A percentile compares a stretch with the other conserved stretches of the same genome.
These are phyloP conservation scores for Xenops minutus DNA, from an alignment of 2,797 vertebrate genomes.

Conservation along the genomic window DNA sequence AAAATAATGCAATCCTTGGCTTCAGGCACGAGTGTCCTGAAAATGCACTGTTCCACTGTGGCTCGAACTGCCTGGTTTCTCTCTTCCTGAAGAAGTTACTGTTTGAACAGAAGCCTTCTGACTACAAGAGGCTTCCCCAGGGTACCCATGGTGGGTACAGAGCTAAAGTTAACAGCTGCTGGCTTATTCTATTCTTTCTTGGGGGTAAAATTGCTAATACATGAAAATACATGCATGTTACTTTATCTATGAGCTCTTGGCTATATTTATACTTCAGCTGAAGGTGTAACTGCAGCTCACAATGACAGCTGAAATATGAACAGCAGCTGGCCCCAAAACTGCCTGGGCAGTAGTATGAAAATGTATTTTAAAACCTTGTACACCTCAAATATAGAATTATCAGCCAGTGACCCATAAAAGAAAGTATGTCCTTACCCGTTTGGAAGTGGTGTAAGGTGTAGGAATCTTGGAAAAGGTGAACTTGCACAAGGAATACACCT, in stretches of 20 bases:
- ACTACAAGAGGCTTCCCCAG: background rate
- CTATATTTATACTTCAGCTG: background rate
- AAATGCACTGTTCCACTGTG: background rate
- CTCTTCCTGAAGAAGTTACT: background rate
- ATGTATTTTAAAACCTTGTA: background rate
- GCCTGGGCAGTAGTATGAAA: background rate
- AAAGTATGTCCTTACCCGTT: conserved; percentile 82
- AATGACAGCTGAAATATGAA: background rate
- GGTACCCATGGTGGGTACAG: background rate
- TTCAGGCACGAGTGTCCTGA: background rate
- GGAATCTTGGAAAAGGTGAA: conserved; percentile 96
- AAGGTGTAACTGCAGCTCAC: background rate
- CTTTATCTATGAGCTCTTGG: background rate
- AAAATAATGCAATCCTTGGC: background rate
- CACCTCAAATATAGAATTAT: background rate
- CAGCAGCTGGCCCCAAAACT: background rate
- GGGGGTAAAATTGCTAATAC: background rate
- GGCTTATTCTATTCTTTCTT: background rate
- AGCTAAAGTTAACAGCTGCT: background rate
- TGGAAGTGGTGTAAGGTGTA: conserved; percentile 88
- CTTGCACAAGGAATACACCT: conserved; percentile 95
- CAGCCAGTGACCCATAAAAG: background rate
- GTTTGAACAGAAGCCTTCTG: background rate
- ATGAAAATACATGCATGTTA: background rate
- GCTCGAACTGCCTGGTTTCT: background rate